These are phyloP conservation scores for Proisotoma minuta DNA, from an alignment of 2,888 invertebrate genomes.

Conservation along the genomic window DNA sequence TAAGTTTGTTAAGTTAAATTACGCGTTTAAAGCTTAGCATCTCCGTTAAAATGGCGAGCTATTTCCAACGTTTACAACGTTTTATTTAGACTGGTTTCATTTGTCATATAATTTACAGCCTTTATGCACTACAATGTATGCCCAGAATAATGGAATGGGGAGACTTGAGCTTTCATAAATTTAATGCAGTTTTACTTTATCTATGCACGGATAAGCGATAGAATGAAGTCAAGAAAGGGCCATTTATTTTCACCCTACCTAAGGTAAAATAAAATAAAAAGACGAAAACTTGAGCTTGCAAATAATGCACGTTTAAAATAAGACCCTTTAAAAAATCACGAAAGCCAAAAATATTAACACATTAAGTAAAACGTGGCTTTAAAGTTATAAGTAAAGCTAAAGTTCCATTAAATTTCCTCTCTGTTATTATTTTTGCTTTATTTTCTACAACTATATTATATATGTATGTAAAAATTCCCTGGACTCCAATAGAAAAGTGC, in stretches of 20 bases:
- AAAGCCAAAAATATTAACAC: not conserved
- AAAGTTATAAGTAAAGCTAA: conserved; percentile 7
- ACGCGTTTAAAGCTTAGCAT: no score
- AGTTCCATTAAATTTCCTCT: not conserved
- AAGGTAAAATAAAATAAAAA: not conserved
- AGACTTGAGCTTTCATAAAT: not conserved
- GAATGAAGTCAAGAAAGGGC: no score
- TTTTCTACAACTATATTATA: not conserved
- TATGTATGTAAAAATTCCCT: no score
- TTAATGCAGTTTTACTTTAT: no score
- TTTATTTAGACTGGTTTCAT: conserved; percentile 16
- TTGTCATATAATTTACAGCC: conserved; percentile 17
- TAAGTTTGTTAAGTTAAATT: no score
- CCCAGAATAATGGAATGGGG: not conserved
- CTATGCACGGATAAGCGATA: no score
- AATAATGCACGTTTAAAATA: not conserved
- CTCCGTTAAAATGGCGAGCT: no score
- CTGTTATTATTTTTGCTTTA: not conserved
- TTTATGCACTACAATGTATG: conserved; percentile 6
- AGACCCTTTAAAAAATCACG: not conserved
- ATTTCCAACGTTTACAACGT: no score
- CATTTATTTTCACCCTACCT: conserved; percentile 13
- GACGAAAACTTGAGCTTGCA: not conserved
- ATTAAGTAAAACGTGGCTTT: not conserved
- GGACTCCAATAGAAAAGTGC: conserved; percentile 13